Percentiles rank a stretch among this genome's conserved stretches.
These are phyloP conservation scores for Koerneria pararmatus DNA, from an alignment of 2,888 invertebrate species.

Conservation along the genomic window DNA sequence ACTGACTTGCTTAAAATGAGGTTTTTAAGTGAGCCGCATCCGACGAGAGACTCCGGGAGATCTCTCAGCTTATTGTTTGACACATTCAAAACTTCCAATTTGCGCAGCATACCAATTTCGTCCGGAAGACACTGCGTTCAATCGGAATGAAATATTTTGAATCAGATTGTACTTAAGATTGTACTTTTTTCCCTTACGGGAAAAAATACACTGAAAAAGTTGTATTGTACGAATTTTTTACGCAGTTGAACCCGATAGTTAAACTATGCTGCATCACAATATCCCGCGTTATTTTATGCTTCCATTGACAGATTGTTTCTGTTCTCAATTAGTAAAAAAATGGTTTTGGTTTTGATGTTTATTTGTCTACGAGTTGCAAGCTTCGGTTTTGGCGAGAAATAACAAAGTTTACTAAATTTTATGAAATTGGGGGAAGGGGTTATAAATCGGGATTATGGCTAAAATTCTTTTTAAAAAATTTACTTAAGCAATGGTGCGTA, in stretches of 20 bases:
- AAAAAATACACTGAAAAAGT: neutral
- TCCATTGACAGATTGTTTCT: neutral
- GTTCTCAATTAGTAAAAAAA: too few species aligned
- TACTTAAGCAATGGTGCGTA: too few species aligned
- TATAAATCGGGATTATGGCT: too few species aligned
- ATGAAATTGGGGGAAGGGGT: too few species aligned
- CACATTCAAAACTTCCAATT: conserved; percentile 64
- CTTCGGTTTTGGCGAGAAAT: too few species aligned
- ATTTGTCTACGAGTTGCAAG: too few species aligned
- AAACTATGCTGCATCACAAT: neutral
- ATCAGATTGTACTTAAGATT: too few species aligned
- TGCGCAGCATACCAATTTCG: conserved; percentile 63
- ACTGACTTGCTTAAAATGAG: too few species aligned
- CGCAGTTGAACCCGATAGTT: conserved; percentile 26
- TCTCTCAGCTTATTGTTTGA: conserved; percentile 61
- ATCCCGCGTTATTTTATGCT: neutral
- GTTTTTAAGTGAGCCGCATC: conserved; percentile 61
- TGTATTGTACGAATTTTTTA: neutral
- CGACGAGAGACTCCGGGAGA: conserved; percentile 60
- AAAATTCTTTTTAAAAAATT: too few species aligned
- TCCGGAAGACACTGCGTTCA: conserved; percentile 60
- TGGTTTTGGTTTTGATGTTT: too few species aligned
- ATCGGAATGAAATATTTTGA: neutral
- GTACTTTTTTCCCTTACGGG: conserved; percentile 12
- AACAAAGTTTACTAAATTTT: too few species aligned